These are phyloP conservation scores for Melanostoma scalare DNA, from an alignment of 2,888 invertebrate genomes.

Conservation along the genomic window DNA sequence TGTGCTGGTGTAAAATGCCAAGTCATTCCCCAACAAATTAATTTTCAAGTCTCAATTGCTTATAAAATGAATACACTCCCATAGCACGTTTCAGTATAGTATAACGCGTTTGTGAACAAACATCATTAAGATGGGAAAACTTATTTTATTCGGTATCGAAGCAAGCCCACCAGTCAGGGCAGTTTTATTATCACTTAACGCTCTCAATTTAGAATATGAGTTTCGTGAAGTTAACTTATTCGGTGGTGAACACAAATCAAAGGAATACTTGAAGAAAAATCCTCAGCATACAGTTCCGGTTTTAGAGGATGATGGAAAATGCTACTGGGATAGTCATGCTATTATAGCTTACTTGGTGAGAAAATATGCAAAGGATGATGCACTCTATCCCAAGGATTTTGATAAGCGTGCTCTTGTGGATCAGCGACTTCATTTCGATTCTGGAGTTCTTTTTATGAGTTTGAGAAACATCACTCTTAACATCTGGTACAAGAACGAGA, in stretches of 20 bases:
- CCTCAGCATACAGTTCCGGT: conserved; percentile 76
- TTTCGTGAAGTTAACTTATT: conserved; percentile 72
- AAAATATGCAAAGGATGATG: conserved; percentile 75
- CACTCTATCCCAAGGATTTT: conserved; percentile 77
- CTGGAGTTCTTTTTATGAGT: conserved; percentile 78
- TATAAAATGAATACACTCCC: no score
- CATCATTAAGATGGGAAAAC: conserved; percentile 72
- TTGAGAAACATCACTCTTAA: conserved; percentile 76
- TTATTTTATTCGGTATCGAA: conserved; percentile 76
- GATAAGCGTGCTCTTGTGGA: conserved; percentile 76
- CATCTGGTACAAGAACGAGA: conserved; percentile 70
- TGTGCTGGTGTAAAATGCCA: no score
- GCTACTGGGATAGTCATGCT: conserved; percentile 76
- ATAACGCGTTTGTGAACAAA: no score
- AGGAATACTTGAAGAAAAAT: conserved; percentile 77
- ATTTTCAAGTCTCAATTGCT: no score
- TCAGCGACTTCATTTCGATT: conserved; percentile 78
- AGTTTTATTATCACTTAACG: conserved; percentile 75
- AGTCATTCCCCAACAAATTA: no score
- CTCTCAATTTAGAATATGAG: conserved; percentile 72
- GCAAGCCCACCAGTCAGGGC: conserved; percentile 77
- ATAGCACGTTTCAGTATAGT: no score
- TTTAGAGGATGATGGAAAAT: conserved; percentile 74
- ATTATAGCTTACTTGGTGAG: conserved; percentile 75
- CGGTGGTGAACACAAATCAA: conserved; percentile 73